These are phyloP conservation scores for Plecotus auritus DNA, from an alignment of 2,113 vertebrate species.

Conservation along the genomic window DNA sequence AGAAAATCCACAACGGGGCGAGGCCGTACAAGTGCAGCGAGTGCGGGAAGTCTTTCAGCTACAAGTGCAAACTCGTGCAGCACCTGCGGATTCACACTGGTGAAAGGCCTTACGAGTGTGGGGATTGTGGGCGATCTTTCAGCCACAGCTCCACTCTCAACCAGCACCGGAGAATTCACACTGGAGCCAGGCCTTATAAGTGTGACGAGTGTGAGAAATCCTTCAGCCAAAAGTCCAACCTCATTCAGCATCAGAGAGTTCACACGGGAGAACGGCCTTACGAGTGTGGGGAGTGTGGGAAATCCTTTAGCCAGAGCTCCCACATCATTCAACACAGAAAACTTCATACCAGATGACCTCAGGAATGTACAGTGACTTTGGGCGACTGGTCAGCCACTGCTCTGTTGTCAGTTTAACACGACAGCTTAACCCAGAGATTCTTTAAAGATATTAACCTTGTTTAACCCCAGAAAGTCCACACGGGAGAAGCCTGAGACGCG, in stretches of 20 bases:
- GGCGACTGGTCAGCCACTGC: not conserved
- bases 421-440: not conserved
- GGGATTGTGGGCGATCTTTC: constrained; percentile 12
- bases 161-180: constrained; percentile 38
- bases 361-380: not conserved
- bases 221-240: constrained; percentile 37
- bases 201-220: constrained; percentile 32
- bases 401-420: not conserved
- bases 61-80: constrained; percentile 15
- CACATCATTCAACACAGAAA: constrained; percentile 27
- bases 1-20: constrained; percentile 36
- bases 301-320: constrained; percentile 35
- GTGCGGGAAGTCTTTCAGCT: constrained; percentile 17
- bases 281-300: not conserved
- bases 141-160: constrained; percentile 28
- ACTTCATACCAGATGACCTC: constrained; percentile 22
- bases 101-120: constrained; percentile 7
- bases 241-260: constrained; percentile 39
- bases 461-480: not conserved
- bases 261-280: constrained; percentile 37
- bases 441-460: not conserved
- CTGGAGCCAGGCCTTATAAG: constrained; percentile 32
- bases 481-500: not conserved
- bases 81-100: constrained; percentile 41
- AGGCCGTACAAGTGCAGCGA: constrained; percentile 16